Evolutionary conservation across 2,888 invertebrate genomes (phyloP), one percentile per base, ranked within the genome.

Genomic region (Platycheirus albimanus): DNA sequence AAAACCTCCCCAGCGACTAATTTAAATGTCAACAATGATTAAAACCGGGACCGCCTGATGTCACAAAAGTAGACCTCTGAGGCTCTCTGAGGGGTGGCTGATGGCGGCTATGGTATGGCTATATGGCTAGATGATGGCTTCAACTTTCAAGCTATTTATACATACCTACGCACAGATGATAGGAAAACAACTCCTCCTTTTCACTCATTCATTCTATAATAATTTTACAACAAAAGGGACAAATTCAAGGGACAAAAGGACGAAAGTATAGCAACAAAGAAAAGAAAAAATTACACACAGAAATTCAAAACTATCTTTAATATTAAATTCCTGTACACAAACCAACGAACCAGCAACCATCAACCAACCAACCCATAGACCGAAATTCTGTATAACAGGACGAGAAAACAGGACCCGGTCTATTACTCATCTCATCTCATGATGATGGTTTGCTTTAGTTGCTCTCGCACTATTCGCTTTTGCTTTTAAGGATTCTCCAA

Each of bases 21-120:
- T 74, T 67, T 69, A 24, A 63, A 72, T 67, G 67, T 78, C 78
- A 72, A 78, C 66, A 79, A 52, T 54, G 67, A 79, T 69, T 79
- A 54, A 74, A 74, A 56, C 63, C 52, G 49, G 54, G 61, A 54
- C 79, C 67, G 67, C 74, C 49, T 49, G 61, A 28, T 79, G 67
- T 38, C 61, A 52, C 51, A 58, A 66, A 78, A 66, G 51, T 36
- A 61, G 33, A 36, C 61, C 69, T 41, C 63, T 30, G 52, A 41
- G 41, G 33, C 28, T 52, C 69, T 41, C 63, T 30, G 52, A 41
- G 41, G 58, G 45, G 66, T 33, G 47, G 47, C 33, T 28, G 13
- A 20, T 43, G 24, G 38, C 24, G 33, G 43, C 52, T 28, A n/a
- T n/a, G n/a, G n/a, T n/a, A n/a, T n/a, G n/a, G n/a, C n/a, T n/a